A percentile compares a stretch with the other conserved stretches of the same genome.
Evolutionary conservation across 2,113 vertebrate genomes (phyloP).

Genomic region (Ginglymostoma cirratum): DNA sequence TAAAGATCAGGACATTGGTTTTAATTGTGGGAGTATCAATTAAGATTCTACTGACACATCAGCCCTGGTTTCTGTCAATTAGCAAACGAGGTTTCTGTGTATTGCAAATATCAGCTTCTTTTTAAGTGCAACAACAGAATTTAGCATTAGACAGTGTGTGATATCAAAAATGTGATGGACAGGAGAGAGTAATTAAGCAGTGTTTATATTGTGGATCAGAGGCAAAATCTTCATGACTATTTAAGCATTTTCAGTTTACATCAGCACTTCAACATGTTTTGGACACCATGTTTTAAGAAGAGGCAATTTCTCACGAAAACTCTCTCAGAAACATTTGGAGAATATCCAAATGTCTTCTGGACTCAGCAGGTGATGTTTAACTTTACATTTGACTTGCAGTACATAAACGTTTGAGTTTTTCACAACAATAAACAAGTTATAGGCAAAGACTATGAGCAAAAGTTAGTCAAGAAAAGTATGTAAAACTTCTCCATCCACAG

Average conservation of each 20-base stretch:
- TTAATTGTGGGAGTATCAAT: constrained; percentile 15
- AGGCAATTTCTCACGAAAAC: not conserved
- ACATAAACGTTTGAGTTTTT: not conserved
- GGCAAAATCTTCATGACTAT: not conserved
- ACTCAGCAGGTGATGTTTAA: not conserved
- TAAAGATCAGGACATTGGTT: not conserved
- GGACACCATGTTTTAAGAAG: not conserved
- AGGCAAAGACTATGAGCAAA: not conserved
- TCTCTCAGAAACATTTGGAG: not conserved
- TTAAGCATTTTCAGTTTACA: not conserved
- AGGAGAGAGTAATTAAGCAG: not conserved
- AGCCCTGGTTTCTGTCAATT: not conserved
- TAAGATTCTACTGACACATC: not conserved
- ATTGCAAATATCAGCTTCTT: not conserved
- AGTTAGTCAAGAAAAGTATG: not conserved
- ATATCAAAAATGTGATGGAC: not conserved
- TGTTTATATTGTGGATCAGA: not conserved
- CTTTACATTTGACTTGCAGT: not conserved
- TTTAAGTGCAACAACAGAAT: not conserved
- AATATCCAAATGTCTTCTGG: not conserved
- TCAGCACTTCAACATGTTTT: not conserved
- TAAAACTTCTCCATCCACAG: not conserved
- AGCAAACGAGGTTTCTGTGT: not conserved
- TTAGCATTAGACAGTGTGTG: not conserved
- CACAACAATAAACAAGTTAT: not conserved